Percentiles rank a stretch among this genome's conserved stretches.
Evolutionary conservation across 1,140 invertebrate species (phyloP).

Genomic region (Tetragnatha versicolor): DNA sequence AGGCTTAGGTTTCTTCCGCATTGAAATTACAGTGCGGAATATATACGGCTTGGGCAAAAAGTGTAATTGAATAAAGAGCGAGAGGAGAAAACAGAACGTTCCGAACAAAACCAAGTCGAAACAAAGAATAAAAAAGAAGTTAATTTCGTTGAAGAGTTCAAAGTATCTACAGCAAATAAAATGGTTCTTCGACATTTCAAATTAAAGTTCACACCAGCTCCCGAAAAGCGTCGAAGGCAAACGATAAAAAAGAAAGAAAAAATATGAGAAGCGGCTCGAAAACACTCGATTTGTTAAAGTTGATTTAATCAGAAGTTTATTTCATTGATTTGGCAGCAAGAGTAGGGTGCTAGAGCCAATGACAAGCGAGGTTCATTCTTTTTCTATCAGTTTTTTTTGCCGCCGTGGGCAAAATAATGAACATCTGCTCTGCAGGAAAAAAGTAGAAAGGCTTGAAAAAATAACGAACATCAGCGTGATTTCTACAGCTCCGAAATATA

Average conservation of each 20-base stretch:
- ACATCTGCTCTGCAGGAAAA: no score
- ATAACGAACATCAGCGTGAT: constrained; percentile 5
- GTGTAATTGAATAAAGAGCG: constrained; percentile 22
- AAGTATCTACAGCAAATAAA: constrained; percentile 44
- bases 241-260: constrained; percentile 4
- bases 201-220: constrained; percentile 21
- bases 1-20: constrained; percentile 25
- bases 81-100: background rate
- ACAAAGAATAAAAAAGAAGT: background rate
- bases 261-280: constrained; percentile 23
- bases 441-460: background rate
- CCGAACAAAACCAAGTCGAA: background rate
- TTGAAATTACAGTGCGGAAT: constrained; percentile 16
- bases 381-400: constrained; percentile 26
- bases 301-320: constrained; percentile 50
- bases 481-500: constrained; percentile 29
- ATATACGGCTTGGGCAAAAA: background rate
- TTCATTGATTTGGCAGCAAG: constrained; percentile 22
- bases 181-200: constrained; percentile 30
- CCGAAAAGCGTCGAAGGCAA: background rate
- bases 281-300: constrained; percentile 52
- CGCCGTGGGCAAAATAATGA: constrained; percentile 30
- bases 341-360: constrained; percentile 29
- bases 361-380: constrained; percentile 15
- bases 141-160: constrained; percentile 10